These are phyloP conservation scores for Trilocha varians DNA, from an alignment of 2,888 invertebrate genomes.

Conservation along the genomic window DNA sequence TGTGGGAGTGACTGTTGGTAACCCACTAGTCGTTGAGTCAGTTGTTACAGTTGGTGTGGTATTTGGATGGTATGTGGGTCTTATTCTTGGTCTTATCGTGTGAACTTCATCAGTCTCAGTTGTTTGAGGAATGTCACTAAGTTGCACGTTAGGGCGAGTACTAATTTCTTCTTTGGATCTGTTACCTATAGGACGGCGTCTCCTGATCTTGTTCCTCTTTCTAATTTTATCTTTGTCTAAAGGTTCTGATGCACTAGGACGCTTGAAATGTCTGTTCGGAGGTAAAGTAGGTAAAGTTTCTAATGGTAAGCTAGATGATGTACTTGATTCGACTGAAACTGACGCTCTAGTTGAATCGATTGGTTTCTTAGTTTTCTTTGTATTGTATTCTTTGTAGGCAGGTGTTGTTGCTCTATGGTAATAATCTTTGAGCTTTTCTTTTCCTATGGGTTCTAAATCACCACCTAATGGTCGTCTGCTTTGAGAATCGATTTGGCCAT, in stretches of 20 bases:
- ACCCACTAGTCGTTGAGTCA: conserved; percentile 59
- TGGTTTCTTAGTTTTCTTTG: conserved; percentile 56
- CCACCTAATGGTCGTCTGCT: conserved; percentile 60
- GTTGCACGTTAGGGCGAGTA: conserved; percentile 23
- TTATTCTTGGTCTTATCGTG: conserved; percentile 49
- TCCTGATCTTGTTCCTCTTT: conserved; percentile 60
- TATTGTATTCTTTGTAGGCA: conserved; percentile 41
- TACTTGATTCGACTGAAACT: conserved; percentile 31
- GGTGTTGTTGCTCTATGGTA: conserved; percentile 63
- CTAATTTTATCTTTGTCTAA: conserved; percentile 52
- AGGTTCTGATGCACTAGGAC: conserved; percentile 34
- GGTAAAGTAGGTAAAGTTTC: conserved; percentile 61
- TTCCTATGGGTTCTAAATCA: conserved; percentile 60
- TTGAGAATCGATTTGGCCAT: conserved; percentile 56
- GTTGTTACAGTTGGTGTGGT: conserved; percentile 60
- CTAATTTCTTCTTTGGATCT: conserved; percentile 41
- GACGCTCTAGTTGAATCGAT: conserved; percentile 32
- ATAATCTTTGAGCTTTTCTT: conserved; percentile 60
- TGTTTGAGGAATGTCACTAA: conserved; percentile 35
- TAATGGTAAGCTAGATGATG: conserved; percentile 33
- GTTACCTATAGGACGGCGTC: conserved; percentile 51
- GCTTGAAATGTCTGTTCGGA: conserved; percentile 60
- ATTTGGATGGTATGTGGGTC: conserved; percentile 43
- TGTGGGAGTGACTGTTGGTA: conserved; percentile 62
- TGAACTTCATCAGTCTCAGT: conserved; percentile 45